Conservation (phyloP, 2,888 invertebrate species). For the Brenthis daphne region DNA sequence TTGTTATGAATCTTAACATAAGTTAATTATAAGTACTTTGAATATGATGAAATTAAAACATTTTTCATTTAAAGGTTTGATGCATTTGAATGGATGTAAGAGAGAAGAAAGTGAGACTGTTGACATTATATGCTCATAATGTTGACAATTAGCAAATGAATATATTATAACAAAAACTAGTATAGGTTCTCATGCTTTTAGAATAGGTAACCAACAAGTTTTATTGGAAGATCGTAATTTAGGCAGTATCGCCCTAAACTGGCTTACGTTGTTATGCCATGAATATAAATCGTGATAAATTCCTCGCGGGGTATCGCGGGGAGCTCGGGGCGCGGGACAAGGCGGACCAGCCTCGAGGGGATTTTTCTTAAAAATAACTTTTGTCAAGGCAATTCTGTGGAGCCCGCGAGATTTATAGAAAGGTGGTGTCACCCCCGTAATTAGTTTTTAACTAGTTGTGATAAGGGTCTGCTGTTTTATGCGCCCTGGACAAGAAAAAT, state of each 20-base stretch:
- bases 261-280: slow-evolving; percentile 80
- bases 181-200: background rate
- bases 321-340: slow-evolving; percentile 51
- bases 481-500: slow-evolving; percentile 53
- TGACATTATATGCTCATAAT: no score
- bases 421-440: slow-evolving; percentile 82
- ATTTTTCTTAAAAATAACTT: slow-evolving; percentile 83
- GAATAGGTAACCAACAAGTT: slow-evolving; percentile 44
- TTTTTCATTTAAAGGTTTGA: no score
- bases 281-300: slow-evolving; percentile 85
- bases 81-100: no score
- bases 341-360: slow-evolving; percentile 72
- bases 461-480: slow-evolving; percentile 78
- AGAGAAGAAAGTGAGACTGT: no score
- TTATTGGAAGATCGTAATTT: slow-evolving; percentile 70
- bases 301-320: slow-evolving; percentile 62
- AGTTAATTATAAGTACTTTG: no score
- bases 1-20: no score
- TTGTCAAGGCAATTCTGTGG: slow-evolving; percentile 80
- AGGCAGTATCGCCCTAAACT: slow-evolving; percentile 75
- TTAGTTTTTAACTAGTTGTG: slow-evolving; percentile 83
- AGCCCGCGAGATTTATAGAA: slow-evolving; percentile 76
- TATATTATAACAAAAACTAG: background rate
- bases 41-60: no score
- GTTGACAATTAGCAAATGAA: background rate